Evolutionary conservation across 2,113 vertebrate species (phyloP).

Genomic region (Pampusana beccarii): DNA sequence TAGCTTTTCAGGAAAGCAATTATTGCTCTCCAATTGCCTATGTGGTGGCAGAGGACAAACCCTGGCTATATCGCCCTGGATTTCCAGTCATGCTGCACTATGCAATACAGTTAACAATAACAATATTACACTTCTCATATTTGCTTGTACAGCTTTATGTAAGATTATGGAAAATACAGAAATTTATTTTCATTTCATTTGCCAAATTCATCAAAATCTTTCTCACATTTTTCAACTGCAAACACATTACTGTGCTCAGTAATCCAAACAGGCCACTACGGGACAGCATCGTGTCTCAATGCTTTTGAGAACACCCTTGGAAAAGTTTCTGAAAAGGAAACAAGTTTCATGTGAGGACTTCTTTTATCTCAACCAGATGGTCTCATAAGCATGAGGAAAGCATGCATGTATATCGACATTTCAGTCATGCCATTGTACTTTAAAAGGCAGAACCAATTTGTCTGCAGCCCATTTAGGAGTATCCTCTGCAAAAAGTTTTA

Average conservation of each 20-base stretch:
- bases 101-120: neutral
- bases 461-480: neutral
- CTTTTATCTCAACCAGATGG: neutral
- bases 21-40: neutral
- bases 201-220: neutral
- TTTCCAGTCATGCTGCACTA: neutral
- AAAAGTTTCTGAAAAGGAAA: neutral
- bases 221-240: neutral
- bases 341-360: neutral
- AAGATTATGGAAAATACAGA: neutral
- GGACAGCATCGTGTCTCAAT: neutral
- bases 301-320: neutral
- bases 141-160: neutral
- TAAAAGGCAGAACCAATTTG: neutral
- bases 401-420: rapidly evolving
- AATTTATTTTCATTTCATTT: neutral
- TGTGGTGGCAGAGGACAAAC: neutral
- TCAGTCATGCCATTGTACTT: neutral
- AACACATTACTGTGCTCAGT: neutral
- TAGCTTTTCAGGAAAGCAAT: neutral
- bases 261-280: neutral
- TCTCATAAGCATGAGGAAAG: neutral
- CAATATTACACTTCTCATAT: neutral
- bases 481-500: neutral
- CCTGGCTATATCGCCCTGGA: neutral